A percentile compares a stretch with the other conserved stretches of the same genome.
These are phyloP conservation scores for Donacobius atricapilla DNA, from an alignment of 2,113 vertebrate species.

Conservation along the genomic window DNA sequence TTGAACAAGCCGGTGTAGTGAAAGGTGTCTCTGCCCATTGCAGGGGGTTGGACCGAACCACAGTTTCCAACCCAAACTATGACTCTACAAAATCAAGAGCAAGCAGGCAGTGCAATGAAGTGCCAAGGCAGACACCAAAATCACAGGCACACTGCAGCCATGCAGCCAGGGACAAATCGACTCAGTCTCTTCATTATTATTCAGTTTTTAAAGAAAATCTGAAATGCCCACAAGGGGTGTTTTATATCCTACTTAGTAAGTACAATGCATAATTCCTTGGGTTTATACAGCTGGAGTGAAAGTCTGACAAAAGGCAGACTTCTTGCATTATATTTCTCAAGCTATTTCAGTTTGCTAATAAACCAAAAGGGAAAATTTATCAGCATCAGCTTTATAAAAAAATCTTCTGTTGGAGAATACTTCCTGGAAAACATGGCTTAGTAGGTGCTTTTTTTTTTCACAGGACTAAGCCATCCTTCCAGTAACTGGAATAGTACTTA, in stretches of 20 bases:
- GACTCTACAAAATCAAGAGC: not conserved
- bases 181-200: not conserved
- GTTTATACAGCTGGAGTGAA: not conserved
- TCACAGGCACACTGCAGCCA: rapidly evolving
- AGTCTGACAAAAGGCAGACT: not conserved
- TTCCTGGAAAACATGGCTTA: not conserved
- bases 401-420: not conserved
- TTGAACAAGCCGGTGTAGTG: not conserved
- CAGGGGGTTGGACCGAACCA: not conserved
- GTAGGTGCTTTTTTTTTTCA: not conserved
- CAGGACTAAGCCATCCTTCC: not conserved
- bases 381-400: not conserved
- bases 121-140: not conserved
- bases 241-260: not conserved
- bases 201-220: not conserved
- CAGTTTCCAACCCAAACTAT: not conserved
- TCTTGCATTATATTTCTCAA: not conserved
- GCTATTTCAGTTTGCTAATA: not conserved
- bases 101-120: not conserved
- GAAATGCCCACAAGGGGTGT: not conserved
- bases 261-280: not conserved
- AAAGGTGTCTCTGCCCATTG: not conserved
- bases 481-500: not conserved
- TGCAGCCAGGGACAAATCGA: not conserved
- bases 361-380: not conserved